phyloP scores from a whole-genome alignment of 2,797 vertebrate genomes.

The Alectoris magna region DNA sequence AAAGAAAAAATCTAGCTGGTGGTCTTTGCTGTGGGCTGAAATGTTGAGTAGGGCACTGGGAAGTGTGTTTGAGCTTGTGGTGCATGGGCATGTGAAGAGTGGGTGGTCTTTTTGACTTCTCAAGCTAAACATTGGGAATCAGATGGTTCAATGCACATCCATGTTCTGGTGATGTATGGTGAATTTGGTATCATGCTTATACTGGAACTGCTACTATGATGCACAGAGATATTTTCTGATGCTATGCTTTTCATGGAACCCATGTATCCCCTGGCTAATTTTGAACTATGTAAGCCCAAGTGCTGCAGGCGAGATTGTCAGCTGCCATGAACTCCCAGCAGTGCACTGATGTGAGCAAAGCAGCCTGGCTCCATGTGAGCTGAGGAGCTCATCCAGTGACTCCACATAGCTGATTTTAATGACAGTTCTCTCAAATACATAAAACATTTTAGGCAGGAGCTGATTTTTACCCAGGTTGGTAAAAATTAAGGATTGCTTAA shows the following conservation, averaged over 20 bases:
- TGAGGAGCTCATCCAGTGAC: background rate
- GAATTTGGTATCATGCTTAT: background rate
- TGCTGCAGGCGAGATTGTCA: background rate
- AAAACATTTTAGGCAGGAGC: background rate
- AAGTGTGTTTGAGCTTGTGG: background rate
- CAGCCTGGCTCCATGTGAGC: background rate
- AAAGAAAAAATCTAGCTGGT: background rate
- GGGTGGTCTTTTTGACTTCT: background rate
- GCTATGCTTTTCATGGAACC: background rate
- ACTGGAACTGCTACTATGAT: background rate
- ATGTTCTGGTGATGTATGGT: background rate
- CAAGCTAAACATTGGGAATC: background rate
- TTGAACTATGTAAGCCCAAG: background rate
- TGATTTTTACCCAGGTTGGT: background rate
- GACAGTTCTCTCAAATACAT: background rate
- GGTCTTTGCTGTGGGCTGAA: background rate
- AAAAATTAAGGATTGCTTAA: background rate
- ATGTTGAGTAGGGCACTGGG: background rate
- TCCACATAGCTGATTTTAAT: background rate
- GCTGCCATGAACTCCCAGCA: background rate
- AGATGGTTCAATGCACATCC: background rate
- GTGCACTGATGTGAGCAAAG: background rate
- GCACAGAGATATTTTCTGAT: background rate
- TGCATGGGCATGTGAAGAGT: background rate
- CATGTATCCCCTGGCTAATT: rapidly evolving